These are phyloP conservation scores for Varanus salvator DNA, from an alignment of 2,113 vertebrate genomes.

Conservation along the genomic window DNA sequence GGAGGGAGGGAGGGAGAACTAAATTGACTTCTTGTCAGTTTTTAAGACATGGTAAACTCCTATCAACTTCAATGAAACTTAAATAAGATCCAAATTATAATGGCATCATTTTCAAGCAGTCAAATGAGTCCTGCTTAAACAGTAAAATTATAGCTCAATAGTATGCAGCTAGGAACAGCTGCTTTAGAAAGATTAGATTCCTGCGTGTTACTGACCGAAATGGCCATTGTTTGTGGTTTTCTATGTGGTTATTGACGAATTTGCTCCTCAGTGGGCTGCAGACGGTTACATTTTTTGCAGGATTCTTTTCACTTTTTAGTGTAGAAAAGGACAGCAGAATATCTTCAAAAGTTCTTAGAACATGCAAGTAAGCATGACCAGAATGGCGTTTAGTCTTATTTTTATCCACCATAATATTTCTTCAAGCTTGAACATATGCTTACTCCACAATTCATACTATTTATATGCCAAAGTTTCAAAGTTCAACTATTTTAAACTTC, in stretches of 20 bases:
- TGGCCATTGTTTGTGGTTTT: too few relatives aligned
- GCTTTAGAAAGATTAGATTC: not conserved
- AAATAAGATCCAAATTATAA: not conserved
- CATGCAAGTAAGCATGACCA: constrained; percentile 47
- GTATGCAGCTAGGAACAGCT: not conserved
- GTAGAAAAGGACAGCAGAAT: constrained; percentile 45
- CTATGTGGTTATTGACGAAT: not conserved
- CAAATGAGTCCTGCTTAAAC: not conserved
- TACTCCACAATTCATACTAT: constrained; percentile 64
- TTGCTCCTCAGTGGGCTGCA: not conserved
- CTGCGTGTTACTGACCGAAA: not conserved
- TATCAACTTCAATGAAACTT: not conserved
- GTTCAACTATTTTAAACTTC: constrained; percentile 64
- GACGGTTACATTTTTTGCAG: not conserved
- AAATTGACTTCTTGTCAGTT: not conserved
- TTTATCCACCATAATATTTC: constrained; percentile 62
- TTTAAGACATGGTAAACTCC: not conserved
- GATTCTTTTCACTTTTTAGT: not conserved
- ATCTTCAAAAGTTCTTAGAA: constrained; percentile 56
- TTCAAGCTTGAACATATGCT: constrained; percentile 65
- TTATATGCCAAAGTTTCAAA: constrained; percentile 51
- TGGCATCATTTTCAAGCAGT: not conserved
- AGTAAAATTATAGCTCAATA: not conserved
- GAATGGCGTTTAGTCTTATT: constrained; percentile 66
- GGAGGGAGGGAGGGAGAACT: too few relatives aligned